These are phyloP conservation scores for Cotesia glomerata DNA, from an alignment of 1,140 invertebrate species.

Conservation along the genomic window DNA sequence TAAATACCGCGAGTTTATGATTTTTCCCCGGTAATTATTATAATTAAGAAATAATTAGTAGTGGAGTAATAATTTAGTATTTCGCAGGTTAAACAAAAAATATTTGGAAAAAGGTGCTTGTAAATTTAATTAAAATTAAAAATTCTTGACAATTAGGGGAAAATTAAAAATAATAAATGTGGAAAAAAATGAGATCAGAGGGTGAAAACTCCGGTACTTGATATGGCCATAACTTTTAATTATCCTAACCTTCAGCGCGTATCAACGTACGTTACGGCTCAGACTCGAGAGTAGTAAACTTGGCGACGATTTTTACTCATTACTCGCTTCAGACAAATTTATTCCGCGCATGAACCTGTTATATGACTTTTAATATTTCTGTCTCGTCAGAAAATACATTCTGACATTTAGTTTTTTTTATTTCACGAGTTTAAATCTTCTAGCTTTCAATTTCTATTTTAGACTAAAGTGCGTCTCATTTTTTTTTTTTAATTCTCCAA, in stretches of 20 bases:
- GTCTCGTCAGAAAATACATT: no score
- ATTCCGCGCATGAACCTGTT: not conserved
- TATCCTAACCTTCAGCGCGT: constrained; percentile 30
- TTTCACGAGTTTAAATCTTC: no score
- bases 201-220: constrained; percentile 25
- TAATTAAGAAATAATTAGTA: no score
- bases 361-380: no score
- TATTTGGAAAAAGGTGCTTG: not conserved
- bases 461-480: no score
- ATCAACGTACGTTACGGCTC: no score
- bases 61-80: no score
- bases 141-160: not conserved
- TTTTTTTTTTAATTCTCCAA: no score
- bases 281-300: not conserved
- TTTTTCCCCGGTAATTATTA: no score
- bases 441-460: no score
- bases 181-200: constrained; percentile 14
- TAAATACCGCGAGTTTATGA: no score
- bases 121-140: constrained; percentile 1
- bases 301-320: constrained; percentile 45
- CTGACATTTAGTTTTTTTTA: no score
- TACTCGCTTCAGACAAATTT: constrained; percentile 25
- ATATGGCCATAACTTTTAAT: constrained; percentile 48
- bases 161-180: constrained; percentile 12
- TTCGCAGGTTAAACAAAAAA: not conserved